Conservation (phyloP, 2,113 vertebrate genomes). For the Rhinopomastus cyanomelas region DNA sequence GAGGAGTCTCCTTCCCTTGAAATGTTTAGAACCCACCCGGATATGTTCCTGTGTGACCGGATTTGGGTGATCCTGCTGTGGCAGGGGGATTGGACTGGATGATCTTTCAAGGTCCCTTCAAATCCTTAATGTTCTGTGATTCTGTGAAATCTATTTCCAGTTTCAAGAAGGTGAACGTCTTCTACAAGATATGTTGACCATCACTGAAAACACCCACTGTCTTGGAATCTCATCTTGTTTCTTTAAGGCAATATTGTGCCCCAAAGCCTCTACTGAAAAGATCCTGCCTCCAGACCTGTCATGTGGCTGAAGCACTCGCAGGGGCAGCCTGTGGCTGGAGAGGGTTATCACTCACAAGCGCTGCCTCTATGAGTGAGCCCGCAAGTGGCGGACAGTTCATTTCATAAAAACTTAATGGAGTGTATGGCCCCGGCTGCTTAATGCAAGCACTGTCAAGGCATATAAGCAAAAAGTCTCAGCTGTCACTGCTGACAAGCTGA, state of each 20-base stretch:
- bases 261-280: not conserved
- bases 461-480: constrained; percentile 78
- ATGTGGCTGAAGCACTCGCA: constrained; percentile 41
- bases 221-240: not conserved
- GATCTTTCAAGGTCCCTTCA: too few relatives aligned
- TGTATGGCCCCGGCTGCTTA: constrained; percentile 78
- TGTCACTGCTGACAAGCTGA: constrained; percentile 76
- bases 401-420: constrained; percentile 84
- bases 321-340: constrained; percentile 40
- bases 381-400: constrained; percentile 80
- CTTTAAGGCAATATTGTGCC: not conserved
- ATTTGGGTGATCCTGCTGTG: too few relatives aligned
- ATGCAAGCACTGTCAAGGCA: constrained; percentile 79
- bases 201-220: not conserved
- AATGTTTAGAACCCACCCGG: too few relatives aligned
- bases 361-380: constrained; percentile 68
- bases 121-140: too few relatives aligned
- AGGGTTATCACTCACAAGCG: constrained; percentile 67
- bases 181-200: not conserved
- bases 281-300: not conserved
- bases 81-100: too few relatives aligned
- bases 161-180: not conserved
- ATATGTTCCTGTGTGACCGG: too few relatives aligned
- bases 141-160: not conserved
- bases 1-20: too few relatives aligned